Conservation (phyloP, 1,140 invertebrate genomes). For the Apolygus lucorum region DNA sequence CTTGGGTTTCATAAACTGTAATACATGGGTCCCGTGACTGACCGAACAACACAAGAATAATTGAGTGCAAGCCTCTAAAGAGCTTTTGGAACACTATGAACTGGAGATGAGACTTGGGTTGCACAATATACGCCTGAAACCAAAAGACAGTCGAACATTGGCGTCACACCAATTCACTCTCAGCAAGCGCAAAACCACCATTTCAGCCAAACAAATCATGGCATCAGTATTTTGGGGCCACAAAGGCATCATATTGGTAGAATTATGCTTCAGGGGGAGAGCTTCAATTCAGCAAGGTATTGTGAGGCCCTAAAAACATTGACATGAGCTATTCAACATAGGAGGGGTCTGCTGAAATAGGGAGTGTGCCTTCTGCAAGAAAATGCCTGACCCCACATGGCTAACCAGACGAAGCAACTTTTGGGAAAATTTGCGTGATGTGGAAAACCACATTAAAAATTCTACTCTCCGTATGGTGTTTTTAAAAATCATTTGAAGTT, state of each 20-base stretch:
- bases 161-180: slow-evolving; percentile 11
- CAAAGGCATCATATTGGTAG: neutral
- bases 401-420: too few species aligned
- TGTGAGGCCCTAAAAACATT: neutral
- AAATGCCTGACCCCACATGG: neutral
- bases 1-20: slow-evolving; percentile 24
- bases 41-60: slow-evolving; percentile 27
- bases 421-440: too few species aligned
- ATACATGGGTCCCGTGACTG: slow-evolving; percentile 26
- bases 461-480: too few species aligned
- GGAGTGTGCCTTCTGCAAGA: neutral
- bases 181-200: neutral
- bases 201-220: slow-evolving; percentile 4
- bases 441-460: too few species aligned
- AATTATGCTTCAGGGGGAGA: neutral
- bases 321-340: neutral
- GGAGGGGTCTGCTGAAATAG: neutral
- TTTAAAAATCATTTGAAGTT: too few species aligned
- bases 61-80: too few species aligned
- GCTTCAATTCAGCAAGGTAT: neutral
- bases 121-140: slow-evolving; percentile 27
- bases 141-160: slow-evolving; percentile 26
- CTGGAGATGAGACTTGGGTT: slow-evolving; percentile 29
- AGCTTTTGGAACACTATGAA: neutral
- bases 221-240: slow-evolving; percentile 6